Percentiles rank a stretch among this genome's conserved stretches.
Conservation (phyloP, 1,140 invertebrate genomes). For the Zelostemma sp. region DNA sequence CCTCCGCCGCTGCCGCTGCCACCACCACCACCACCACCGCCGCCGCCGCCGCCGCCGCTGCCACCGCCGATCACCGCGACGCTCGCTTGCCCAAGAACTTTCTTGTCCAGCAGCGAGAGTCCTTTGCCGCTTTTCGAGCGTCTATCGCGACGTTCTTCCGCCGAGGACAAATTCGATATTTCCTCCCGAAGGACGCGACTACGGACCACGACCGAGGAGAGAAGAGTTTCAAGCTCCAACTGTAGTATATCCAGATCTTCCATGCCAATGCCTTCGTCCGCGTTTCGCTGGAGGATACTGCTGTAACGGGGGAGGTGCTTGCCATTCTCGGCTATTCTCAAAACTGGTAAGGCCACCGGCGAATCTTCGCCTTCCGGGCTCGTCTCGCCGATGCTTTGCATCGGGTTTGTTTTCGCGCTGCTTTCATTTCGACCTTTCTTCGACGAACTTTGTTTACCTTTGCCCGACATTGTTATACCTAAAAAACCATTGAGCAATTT, state of each 20-base stretch:
- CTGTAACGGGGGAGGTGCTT: conserved; percentile 72
- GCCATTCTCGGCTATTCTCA: conserved; percentile 72
- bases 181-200: conserved; percentile 83
- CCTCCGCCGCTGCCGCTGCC: too few species aligned
- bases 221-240: conserved; percentile 87
- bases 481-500: too few species aligned
- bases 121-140: conserved; percentile 72
- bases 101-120: conserved; percentile 69
- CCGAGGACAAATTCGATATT: conserved; percentile 77
- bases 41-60: too few species aligned
- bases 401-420: conserved; percentile 55
- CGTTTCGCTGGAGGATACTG: conserved; percentile 71
- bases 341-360: conserved; percentile 52
- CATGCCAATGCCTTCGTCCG: conserved; percentile 78
- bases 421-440: conserved; percentile 66
- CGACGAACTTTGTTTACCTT: conserved; percentile 64
- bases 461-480: conserved; percentile 66
- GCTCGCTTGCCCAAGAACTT: conserved; percentile 63
- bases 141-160: conserved; percentile 77
- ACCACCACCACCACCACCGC: too few species aligned
- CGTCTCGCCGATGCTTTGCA: conserved; percentile 38
- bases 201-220: conserved; percentile 85
- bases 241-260: conserved; percentile 91
- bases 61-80: too few species aligned
- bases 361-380: conserved; percentile 42